phyloP scores from a whole-genome alignment of 2,113 vertebrate species.

The Syngnathus scovelli region DNA sequence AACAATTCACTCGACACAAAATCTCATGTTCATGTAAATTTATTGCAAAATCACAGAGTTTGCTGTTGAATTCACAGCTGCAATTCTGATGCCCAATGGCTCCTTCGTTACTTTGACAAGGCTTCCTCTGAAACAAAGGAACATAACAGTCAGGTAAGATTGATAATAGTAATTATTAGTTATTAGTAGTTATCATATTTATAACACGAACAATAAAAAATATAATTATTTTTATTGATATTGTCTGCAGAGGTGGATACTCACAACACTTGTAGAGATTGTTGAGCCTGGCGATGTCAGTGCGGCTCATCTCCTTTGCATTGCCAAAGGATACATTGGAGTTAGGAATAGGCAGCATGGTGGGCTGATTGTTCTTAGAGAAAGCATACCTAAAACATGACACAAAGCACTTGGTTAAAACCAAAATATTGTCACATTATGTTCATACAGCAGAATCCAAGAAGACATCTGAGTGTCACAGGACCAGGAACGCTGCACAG shows the following conservation, averaged over 20 bases:
- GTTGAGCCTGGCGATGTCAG: slow-evolving; percentile 52
- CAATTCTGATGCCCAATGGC: not conserved
- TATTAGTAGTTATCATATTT: not conserved
- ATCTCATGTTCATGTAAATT: not conserved
- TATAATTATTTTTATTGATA: not conserved
- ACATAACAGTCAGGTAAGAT: not conserved
- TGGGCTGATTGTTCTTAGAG: slow-evolving; percentile 51
- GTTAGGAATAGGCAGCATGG: slow-evolving; percentile 54
- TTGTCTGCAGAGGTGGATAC: slow-evolving; percentile 5
- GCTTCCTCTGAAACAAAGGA: slow-evolving; percentile 15
- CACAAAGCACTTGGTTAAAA: not conserved
- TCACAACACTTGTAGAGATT: slow-evolving; percentile 56
- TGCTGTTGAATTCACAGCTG: not conserved
- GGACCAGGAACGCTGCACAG: not conserved
- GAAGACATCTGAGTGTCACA: not conserved
- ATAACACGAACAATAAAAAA: too few species aligned
- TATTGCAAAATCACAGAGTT: not conserved
- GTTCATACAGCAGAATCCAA: not conserved
- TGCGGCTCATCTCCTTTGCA: slow-evolving; percentile 48
- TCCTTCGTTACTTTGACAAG: not conserved
- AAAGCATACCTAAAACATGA: slow-evolving; percentile 42
- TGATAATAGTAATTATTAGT: not conserved
- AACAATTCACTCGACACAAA: not conserved
- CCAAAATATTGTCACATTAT: not conserved
- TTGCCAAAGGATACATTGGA: slow-evolving; percentile 40